These are phyloP conservation scores for Pelosia muscerda DNA, from an alignment of 2,888 invertebrate genomes.

Conservation along the genomic window DNA sequence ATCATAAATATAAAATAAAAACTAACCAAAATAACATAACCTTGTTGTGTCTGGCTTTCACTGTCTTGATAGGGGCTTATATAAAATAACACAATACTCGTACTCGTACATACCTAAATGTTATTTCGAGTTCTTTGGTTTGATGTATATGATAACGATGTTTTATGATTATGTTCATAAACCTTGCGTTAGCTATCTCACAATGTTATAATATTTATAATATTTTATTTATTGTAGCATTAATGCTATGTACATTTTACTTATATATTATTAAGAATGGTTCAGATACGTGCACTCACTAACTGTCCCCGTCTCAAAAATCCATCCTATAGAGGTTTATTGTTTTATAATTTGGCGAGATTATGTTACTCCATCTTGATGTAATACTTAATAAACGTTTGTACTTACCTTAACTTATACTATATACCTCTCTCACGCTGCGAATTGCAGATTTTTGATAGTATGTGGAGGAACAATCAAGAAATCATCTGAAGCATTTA, in stretches of 20 bases:
- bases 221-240: not conserved
- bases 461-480: too few relatives aligned
- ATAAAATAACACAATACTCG: not conserved
- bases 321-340: not conserved
- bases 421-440: too few relatives aligned
- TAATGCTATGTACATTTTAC: too few relatives aligned
- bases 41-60: constrained; percentile 19
- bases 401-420: too few relatives aligned
- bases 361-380: not conserved
- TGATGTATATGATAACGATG: not conserved
- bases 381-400: too few relatives aligned
- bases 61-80: constrained; percentile 2
- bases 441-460: too few relatives aligned
- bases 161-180: not conserved
- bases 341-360: not conserved
- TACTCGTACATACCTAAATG: not conserved
- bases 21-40: not conserved
- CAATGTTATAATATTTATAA: too few relatives aligned
- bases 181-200: not conserved
- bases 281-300: too few relatives aligned
- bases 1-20: not conserved
- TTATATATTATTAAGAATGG: too few relatives aligned
- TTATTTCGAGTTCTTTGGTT: constrained; percentile 1
- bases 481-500: too few relatives aligned
- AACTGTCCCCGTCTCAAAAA: too few relatives aligned